phyloP scores from a whole-genome alignment of 35 echinoderm and acorn worm species.

The Patiria miniata region DNA sequence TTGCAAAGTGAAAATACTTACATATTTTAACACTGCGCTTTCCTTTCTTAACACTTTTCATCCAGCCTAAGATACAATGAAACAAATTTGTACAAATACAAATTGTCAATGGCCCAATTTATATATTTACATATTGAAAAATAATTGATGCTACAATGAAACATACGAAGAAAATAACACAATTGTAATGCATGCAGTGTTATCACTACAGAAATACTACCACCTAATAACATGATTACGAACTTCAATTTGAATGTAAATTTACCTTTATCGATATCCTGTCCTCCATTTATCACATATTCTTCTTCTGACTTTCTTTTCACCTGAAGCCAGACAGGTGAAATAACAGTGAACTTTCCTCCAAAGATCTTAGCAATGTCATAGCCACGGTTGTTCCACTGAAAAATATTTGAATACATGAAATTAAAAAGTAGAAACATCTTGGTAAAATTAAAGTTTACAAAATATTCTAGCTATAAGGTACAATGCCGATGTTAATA shows the following conservation, averaged over 20 bases:
- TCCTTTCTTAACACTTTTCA: conserved; percentile 85
- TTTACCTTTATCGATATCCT: conserved; percentile 99
- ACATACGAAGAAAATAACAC: no score
- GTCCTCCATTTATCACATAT: conserved; percentile 78
- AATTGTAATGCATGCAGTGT: no score
- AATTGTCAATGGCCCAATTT: no score
- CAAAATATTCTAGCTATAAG: no score
- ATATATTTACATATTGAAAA: no score
- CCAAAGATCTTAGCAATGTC: conserved; percentile 97
- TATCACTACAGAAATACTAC: no score
- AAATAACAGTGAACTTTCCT: conserved; percentile 84
- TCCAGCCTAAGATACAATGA: conserved; percentile 65
- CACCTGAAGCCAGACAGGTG: conserved; percentile 97
- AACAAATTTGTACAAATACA: no score
- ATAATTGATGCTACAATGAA: no score
- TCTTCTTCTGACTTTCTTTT: conserved; percentile 31
- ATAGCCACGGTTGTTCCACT: conserved; percentile 99
- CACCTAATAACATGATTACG: no score
- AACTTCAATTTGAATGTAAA: no score
- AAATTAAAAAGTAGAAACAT: neutral
- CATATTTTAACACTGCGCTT: conserved; percentile 72
- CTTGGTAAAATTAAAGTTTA: no score
- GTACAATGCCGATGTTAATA: no score
- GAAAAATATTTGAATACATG: conserved; percentile 27
- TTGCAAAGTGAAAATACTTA: conserved; percentile 15